phyloP scores from a whole-genome alignment of 2,888 invertebrate genomes.

The Anarsia innoxiella region DNA sequence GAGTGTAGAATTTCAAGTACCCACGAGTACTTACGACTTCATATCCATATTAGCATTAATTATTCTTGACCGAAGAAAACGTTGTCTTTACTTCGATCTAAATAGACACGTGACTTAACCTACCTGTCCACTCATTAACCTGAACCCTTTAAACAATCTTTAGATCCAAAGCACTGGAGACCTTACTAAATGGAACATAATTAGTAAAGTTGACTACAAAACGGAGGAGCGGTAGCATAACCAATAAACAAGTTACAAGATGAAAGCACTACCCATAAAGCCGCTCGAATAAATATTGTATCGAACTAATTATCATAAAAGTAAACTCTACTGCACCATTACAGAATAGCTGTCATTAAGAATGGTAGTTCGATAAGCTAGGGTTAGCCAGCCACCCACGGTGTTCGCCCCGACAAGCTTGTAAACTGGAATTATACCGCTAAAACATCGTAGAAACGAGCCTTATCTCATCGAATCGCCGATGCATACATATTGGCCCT shows the following conservation, averaged over 20 bases:
- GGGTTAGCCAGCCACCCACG: conserved; percentile 52
- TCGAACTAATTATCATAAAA: conserved; percentile 69
- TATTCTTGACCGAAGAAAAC: no score
- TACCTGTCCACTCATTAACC: no score
- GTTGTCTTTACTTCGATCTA: no score
- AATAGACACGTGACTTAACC: no score
- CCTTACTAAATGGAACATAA: conserved; percentile 23
- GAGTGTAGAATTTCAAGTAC: no score
- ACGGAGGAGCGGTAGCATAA: conserved; percentile 47
- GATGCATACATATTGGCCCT: conserved; percentile 47
- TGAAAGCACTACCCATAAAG: conserved; percentile 56
- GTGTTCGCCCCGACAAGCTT: conserved; percentile 34
- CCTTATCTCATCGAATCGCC: conserved; percentile 41
- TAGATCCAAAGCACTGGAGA: no score
- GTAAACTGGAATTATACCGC: conserved; percentile 48
- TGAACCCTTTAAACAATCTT: no score
- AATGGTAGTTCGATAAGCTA: conserved; percentile 25
- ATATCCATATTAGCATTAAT: no score
- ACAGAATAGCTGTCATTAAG: conserved; percentile 67
- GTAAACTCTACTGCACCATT: conserved; percentile 56
- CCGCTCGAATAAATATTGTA: conserved; percentile 62
- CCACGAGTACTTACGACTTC: no score
- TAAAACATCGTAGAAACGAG: conserved; percentile 41
- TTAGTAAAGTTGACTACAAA: conserved; percentile 29
- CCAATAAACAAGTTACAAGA: conserved; percentile 55